Evolutionary conservation across 1,140 invertebrate genomes (phyloP).

Genomic region (Habropoda laboriosa): DNA sequence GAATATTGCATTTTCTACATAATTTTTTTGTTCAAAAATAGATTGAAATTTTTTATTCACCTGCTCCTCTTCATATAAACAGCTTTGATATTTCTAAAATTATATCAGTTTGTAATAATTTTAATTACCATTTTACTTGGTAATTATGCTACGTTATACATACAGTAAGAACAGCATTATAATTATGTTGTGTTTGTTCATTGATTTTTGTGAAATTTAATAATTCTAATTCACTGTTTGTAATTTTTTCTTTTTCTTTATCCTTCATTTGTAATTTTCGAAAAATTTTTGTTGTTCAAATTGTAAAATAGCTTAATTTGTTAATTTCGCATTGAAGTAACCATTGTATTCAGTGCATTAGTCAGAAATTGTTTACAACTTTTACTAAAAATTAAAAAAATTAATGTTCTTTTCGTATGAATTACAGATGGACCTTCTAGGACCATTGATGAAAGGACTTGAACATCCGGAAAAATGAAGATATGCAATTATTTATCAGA

Average conservation of each 20-base stretch:
- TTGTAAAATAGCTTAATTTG: too few species aligned
- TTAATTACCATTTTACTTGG: conserved; percentile 1
- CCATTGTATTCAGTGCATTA: too few species aligned
- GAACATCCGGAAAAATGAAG: too few species aligned
- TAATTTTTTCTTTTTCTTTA: conserved; percentile 71
- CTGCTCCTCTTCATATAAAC: conserved; percentile 69
- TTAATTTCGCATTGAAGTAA: too few species aligned
- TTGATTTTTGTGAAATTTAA: conserved; percentile 81
- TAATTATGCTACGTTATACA: conserved; percentile 40
- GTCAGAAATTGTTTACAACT: too few species aligned
- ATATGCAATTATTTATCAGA: too few species aligned
- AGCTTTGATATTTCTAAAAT: conserved; percentile 70
- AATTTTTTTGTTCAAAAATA: conserved; percentile 81
- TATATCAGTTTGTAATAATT: conserved; percentile 7
- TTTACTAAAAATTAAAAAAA: too few species aligned
- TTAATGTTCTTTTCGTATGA: too few species aligned
- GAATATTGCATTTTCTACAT: conserved; percentile 85
- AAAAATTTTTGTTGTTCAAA: too few species aligned
- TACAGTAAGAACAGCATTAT: conserved; percentile 74
- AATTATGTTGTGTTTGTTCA: conserved; percentile 84
- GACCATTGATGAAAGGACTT: too few species aligned
- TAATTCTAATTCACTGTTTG: conserved; percentile 81
- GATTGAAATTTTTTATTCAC: conserved; percentile 83
- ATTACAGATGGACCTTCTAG: too few species aligned
- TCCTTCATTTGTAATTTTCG: too few species aligned